Conservation (phyloP, 2,888 invertebrate species). For the Dendrolimus pini region DNA sequence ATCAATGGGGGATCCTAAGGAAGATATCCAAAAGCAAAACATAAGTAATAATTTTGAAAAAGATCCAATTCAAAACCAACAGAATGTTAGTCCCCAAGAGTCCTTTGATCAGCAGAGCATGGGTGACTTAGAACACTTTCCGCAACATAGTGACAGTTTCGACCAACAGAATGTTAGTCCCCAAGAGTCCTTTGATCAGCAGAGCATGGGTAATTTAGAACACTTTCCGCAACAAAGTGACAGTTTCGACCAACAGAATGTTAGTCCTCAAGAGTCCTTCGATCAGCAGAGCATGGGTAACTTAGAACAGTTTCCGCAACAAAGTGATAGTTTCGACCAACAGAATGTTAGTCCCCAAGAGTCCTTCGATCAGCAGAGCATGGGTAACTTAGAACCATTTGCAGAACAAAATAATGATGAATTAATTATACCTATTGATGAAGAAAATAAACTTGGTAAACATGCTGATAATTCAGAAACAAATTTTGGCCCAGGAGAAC, state of each 20-base stretch:
- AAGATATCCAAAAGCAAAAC: too few relatives aligned
- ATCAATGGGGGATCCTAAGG: background rate
- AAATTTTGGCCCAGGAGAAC: background rate
- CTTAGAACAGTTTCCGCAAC: conserved; percentile 21
- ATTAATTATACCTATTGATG: background rate
- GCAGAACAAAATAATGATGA: conserved; percentile 5
- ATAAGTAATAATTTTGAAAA: too few relatives aligned
- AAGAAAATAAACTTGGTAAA: background rate
- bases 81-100: background rate
- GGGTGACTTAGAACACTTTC: background rate
- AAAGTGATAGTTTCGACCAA: conserved; percentile 19
- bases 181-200: background rate
- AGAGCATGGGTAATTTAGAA: background rate
- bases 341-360: conserved; percentile 10
- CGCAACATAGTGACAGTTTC: background rate
- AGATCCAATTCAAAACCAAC: background rate
- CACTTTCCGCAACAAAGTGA: conserved; percentile 5
- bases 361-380: conserved; percentile 8
- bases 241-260: conserved; percentile 3
- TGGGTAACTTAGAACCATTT: conserved; percentile 2
- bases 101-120: background rate
- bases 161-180: background rate
- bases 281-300: background rate
- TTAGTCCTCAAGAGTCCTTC: background rate
- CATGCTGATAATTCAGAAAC: background rate